Evolutionary conservation across 2,797 vertebrate species (phyloP).

Genomic region (Taeniopygia guttata): DNA sequence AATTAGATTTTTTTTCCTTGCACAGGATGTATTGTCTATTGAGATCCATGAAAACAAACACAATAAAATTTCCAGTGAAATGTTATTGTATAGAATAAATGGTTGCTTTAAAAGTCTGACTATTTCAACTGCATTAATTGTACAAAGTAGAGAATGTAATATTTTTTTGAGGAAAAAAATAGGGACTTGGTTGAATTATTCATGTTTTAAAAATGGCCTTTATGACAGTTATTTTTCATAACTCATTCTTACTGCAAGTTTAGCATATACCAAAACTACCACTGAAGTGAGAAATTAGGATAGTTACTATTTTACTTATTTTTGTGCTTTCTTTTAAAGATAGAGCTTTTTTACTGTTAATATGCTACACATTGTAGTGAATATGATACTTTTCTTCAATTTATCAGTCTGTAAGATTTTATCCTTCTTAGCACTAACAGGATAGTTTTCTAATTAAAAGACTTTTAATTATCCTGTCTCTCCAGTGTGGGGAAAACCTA

Average conservation of each 20-base stretch:
- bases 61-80: conserved; percentile 12
- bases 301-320: conserved; percentile 10
- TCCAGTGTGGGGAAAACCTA: neutral
- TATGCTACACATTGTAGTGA: neutral
- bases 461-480: neutral
- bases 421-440: neutral
- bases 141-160: neutral
- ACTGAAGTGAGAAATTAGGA: conserved; percentile 16
- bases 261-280: neutral
- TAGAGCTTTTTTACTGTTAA: neutral
- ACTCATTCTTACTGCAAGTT: conserved; percentile 44
- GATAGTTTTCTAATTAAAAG: conserved; percentile 2
- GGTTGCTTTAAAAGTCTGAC: neutral
- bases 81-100: conserved; percentile 24
- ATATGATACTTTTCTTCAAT: neutral
- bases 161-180: conserved; percentile 20
- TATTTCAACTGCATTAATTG: conserved; percentile 46
- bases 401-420: neutral
- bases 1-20: conserved; percentile 40
- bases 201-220: conserved; percentile 29
- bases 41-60: conserved; percentile 37
- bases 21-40: neutral
- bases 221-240: conserved; percentile 50
- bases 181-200: conserved; percentile 33
- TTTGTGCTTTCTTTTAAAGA: conserved; percentile 1